Base-by-base conservation (phyloP, 2,797 vertebrate species). In the Pyrocephalus nanus region DNA sequence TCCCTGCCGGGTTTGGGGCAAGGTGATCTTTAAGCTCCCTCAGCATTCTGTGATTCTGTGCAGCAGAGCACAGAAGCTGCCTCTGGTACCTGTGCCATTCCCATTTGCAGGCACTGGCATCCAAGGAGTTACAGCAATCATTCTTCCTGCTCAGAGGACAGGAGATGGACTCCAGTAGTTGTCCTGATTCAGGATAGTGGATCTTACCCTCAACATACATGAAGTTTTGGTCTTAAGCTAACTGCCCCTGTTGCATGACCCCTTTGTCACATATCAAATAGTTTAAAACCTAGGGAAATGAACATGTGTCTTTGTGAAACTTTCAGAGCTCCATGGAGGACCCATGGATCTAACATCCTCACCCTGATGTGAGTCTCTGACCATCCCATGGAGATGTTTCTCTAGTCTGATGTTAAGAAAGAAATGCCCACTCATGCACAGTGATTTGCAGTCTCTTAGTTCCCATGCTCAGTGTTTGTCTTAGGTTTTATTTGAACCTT, bases 231-330 rank as follows among this genome's bases (percentile, higher is more conserved):
- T 20, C 71, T n/a, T 27, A 60, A 64, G 57, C 13, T 48, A 25
- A 4, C 50, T 38, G 47, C 9, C 23, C 2, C n/a, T 70, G 15
- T 51, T 51, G 34, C 18, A 8, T 34, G 61, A 67, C 34, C 54
- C 42, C 23, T 34, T 30, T 21, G 64, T 45, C 17, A 3, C 0
- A 0, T 18, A 8, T 26, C 25, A 13, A 23, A 4, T 17, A 25
- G 15, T 74, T 38, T 22, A 36, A 32, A 77, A 55, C 12, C 38
- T 53, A 8, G 2, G 48, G 38, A 17, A 74, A 20, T 5, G 15
- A 36, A 13, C 3, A 0, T 0, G 1, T 20, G 29, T 15, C 14
- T 60, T 29, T 8, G 7, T 16, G 42, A 82, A 66, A 34, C 62
- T 78, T 23, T 64, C 48, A 50, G 54, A 60, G 21, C 26, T 47